Base-by-base conservation (phyloP, 1,140 invertebrate genomes). In the Drosophila pseudoobscura region DNA sequence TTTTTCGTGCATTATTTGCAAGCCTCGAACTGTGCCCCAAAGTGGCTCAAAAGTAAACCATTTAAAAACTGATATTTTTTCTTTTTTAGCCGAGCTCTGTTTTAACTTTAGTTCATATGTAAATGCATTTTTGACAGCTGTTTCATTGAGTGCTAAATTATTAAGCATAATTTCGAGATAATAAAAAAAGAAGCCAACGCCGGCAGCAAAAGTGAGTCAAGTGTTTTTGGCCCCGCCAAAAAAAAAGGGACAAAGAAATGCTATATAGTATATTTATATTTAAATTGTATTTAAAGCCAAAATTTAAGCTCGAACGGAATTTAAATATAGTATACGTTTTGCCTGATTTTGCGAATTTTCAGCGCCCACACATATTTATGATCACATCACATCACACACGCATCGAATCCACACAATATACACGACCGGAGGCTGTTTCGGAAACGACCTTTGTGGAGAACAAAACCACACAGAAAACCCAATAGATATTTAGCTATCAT, bases 371-470 rank as follows among this genome's bases (percentile, higher is more conserved):
- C 62, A 72, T 55, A 61, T 54, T 22, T 70, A 70, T 69, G 51
- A 70, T 53, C 64, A 57, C 51, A 69, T 6, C 66, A 70, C n/a
- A 69, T 6, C 66, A 70, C n/a, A 69, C 63, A 69, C 29, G 7
- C 8, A 26, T 26, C 24, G 3, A 26, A 26, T 4, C 24, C 29
- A 57, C 62, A 69, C 63, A 47, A 69, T 65, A 24, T 3, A 65
- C 39, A 35, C 45, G 4, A 13, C 9, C 11, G 35, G 11, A 29
- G 11, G 55, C 29, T 51, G 45, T 54, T 47, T 63, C 60, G 54
- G 44, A 61, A 64, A 87, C 74, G 80, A 87, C 80, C 80, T 85
- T 85, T 85, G 74, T 63, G 66, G 63, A 87, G 82, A 85, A 85
- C 73, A 80, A 80, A 85, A 80, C 83, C 66, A 47, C 61, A 68